Evolutionary conservation across 1,140 invertebrate species (phyloP).

Genomic region (Pomacea maculata): DNA sequence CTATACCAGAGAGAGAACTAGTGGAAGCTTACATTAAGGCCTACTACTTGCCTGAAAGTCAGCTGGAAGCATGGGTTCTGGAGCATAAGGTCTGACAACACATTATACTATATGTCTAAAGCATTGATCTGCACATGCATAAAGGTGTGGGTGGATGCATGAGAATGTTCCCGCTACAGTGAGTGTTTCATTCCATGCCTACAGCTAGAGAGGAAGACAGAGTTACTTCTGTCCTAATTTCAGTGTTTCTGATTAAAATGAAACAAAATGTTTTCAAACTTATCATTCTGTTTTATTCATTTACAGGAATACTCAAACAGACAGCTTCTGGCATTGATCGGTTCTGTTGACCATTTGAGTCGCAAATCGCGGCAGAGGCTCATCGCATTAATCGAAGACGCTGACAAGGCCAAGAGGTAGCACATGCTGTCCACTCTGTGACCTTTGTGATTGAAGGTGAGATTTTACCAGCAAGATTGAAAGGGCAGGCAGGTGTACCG

Average conservation of each 20-base stretch:
- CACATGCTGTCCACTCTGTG: not conserved
- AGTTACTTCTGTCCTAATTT: no score
- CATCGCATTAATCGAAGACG: conserved; percentile 75
- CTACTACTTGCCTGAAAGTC: conserved; percentile 89
- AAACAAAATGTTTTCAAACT: no score
- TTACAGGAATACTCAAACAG: conserved; percentile 86
- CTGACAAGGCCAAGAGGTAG: conserved; percentile 47
- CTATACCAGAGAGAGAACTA: conserved; percentile 87
- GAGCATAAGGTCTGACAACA: conserved; percentile 75
- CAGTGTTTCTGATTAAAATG: no score
- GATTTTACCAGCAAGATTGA: no score
- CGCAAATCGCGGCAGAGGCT: conserved; percentile 86
- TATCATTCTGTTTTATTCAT: conserved; percentile 32
- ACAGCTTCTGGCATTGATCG: conserved; percentile 85
- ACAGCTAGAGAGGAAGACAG: no score
- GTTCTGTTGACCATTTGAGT: conserved; percentile 86
- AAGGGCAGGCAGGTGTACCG: no score
- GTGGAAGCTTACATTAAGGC: conserved; percentile 97
- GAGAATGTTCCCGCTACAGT: not conserved
- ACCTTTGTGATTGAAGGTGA: no score
- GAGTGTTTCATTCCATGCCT: not conserved
- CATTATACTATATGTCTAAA: not conserved
- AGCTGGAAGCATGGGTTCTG: conserved; percentile 88
- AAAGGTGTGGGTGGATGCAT: not conserved
- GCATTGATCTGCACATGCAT: no score